Evolutionary conservation across 1,140 invertebrate species (phyloP).

Genomic region (Drosophila melanica): DNA sequence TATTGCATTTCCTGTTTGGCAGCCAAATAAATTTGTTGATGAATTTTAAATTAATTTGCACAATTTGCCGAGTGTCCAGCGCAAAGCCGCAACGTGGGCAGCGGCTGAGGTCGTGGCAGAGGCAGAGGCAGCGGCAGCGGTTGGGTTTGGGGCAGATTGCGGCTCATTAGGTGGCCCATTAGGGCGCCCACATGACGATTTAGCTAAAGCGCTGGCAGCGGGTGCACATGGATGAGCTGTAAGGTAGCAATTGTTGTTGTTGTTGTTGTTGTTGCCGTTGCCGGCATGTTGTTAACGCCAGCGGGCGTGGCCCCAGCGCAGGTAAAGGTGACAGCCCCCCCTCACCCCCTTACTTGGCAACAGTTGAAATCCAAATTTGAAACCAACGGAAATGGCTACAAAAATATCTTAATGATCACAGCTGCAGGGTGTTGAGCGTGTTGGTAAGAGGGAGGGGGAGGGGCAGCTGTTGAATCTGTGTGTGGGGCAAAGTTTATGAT

Average conservation of each 20-base stretch:
- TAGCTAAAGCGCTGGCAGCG: constrained; percentile 1
- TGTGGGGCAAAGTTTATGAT: constrained; percentile 55
- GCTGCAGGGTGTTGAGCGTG: constrained; percentile 4
- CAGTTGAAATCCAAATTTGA: constrained; percentile 10
- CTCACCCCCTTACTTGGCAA: not conserved
- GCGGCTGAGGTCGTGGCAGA: not conserved
- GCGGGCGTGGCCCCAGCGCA: not conserved
- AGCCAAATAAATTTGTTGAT: constrained; percentile 66
- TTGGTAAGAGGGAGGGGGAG: not conserved
- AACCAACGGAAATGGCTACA: constrained; percentile 34
- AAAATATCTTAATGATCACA: constrained; percentile 40
- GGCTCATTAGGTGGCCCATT: constrained; percentile 64
- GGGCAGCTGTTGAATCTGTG: constrained; percentile 54
- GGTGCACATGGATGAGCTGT: not conserved
- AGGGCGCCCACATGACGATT: constrained; percentile 58
- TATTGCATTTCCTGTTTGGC: constrained; percentile 72
- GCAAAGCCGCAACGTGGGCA: not conserved
- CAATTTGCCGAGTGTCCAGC: constrained; percentile 54
- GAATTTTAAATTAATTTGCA: constrained; percentile 74
- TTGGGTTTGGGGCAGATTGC: not conserved
- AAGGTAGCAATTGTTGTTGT: constrained; percentile 4
- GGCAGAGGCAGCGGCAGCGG: not conserved
- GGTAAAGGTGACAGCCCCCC: constrained; percentile 8
- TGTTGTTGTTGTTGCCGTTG: not conserved
- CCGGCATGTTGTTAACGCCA: constrained; percentile 11